A percentile compares a stretch with the other conserved stretches of the same genome.
Conservation (phyloP, 2,113 vertebrate genomes). For the Paedocypris sp. region DNA sequence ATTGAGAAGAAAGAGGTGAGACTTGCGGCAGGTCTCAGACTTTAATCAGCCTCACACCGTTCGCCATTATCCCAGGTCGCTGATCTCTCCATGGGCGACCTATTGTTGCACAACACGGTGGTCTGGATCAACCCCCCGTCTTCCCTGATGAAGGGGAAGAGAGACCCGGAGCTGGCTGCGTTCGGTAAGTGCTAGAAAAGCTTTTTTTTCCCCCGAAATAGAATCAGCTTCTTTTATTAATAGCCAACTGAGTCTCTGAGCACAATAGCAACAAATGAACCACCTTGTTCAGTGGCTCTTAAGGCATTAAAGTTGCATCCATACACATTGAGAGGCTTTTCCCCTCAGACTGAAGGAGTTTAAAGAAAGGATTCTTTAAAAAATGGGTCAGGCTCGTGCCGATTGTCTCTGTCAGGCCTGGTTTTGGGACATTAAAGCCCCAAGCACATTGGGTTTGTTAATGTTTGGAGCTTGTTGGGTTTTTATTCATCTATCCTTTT, state of each 20-base stretch:
- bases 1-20: conserved; percentile 82
- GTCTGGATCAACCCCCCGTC: conserved; percentile 85
- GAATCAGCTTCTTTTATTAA: conserved; percentile 20
- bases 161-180: conserved; percentile 82
- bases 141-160: conserved; percentile 82
- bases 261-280: neutral
- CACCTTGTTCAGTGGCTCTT: conserved; percentile 10
- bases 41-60: neutral
- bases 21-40: neutral
- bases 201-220: conserved; percentile 14
- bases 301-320: conserved; percentile 36
- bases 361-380: conserved; percentile 5
- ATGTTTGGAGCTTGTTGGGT: conserved; percentile 3
- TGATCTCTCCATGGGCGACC: conserved; percentile 94
- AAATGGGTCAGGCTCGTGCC: neutral
- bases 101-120: conserved; percentile 79
- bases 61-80: conserved; percentile 66
- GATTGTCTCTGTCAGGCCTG: too few species aligned
- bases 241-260: neutral
- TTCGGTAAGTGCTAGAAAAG: conserved; percentile 63
- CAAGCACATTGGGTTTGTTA: neutral
- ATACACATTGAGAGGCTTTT: conserved; percentile 5
- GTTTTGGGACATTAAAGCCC: conserved; percentile 26
- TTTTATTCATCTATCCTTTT: conserved; percentile 3
- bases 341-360: neutral